These are phyloP conservation scores for Sphaeridia pumilis DNA, from an alignment of 2,888 invertebrate species.

Conservation along the genomic window DNA sequence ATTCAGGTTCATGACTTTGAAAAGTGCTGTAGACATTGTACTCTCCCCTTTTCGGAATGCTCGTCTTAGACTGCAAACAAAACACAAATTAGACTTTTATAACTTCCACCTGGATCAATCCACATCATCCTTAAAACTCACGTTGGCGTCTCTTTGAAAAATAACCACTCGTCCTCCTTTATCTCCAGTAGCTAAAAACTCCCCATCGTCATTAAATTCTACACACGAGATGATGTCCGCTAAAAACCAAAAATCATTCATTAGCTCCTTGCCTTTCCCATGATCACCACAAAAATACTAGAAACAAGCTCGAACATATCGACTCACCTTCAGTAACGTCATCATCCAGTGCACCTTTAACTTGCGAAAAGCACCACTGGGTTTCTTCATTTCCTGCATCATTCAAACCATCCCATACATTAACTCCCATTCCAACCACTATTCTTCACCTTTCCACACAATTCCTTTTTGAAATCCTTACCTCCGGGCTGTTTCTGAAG, in stretches of 20 bases:
- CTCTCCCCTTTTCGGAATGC: slow-evolving; percentile 84
- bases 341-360: slow-evolving; percentile 97
- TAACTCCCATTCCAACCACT: too few species aligned
- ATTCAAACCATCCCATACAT: too few species aligned
- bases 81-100: slow-evolving; percentile 13
- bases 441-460: too few species aligned
- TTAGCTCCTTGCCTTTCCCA: too few species aligned
- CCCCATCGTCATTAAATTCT: slow-evolving; percentile 99
- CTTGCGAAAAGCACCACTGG: slow-evolving; percentile 99
- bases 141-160: slow-evolving; percentile 72
- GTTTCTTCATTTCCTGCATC: slow-evolving; percentile 90
- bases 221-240: slow-evolving; percentile 99
- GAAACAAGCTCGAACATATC: too few species aligned
- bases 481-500: too few species aligned
- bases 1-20: slow-evolving; percentile 99
- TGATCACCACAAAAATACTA: too few species aligned
- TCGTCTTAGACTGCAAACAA: slow-evolving; percentile 64
- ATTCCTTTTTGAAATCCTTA: too few species aligned
- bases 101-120: too few species aligned
- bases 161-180: slow-evolving; percentile 99
- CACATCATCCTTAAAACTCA: too few species aligned
- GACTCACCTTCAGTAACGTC: slow-evolving; percentile 84
- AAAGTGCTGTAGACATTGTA: slow-evolving; percentile 99
- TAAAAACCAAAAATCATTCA: too few species aligned
- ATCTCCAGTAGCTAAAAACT: slow-evolving; percentile 95